Percentiles rank a stretch among this genome's conserved stretches.
These are phyloP conservation scores for Campoplex nolae DNA, from an alignment of 2,888 invertebrate species.

Conservation along the genomic window DNA sequence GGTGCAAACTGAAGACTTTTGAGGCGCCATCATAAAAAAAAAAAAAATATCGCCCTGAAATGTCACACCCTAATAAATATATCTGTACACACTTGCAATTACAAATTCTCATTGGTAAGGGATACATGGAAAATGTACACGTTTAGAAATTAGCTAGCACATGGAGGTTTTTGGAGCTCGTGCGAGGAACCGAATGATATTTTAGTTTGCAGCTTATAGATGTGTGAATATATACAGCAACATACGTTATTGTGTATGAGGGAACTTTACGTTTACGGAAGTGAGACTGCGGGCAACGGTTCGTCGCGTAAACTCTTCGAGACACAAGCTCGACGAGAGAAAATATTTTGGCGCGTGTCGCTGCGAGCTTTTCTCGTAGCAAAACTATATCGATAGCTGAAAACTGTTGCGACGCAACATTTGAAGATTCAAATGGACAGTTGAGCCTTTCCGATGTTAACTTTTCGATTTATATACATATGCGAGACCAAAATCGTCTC, in stretches of 20 bases:
- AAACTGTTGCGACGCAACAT: background rate
- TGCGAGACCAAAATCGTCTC: slow-evolving; percentile 49
- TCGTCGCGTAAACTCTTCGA: slow-evolving; percentile 63
- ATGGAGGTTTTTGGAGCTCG: slow-evolving; percentile 13
- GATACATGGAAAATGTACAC: slow-evolving; percentile 31
- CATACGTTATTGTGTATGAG: background rate
- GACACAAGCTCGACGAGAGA: slow-evolving; percentile 44
- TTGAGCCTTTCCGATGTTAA: slow-evolving; percentile 8
- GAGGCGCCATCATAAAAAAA: too few species aligned
- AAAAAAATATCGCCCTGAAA: too few species aligned
- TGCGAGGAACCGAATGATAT: slow-evolving; percentile 61
- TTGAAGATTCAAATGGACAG: background rate
- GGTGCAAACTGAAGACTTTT: too few species aligned
- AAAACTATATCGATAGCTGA: background rate
- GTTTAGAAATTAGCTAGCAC: slow-evolving; percentile 54
- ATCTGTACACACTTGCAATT: too few species aligned
- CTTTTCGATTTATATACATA: slow-evolving; percentile 29
- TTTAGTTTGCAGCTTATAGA: slow-evolving; percentile 47
- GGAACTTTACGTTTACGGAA: slow-evolving; percentile 62
- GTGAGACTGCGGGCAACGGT: slow-evolving; percentile 52
- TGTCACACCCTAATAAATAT: too few species aligned
- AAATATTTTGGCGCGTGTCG: slow-evolving; percentile 61
- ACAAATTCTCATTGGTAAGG: background rate
- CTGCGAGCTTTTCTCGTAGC: slow-evolving; percentile 33
- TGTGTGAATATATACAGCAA: background rate